Evolutionary conservation across 37 sponge, comb jelly and placozoan species (phyloP).

Genomic region (Diacarnus erythraeanus): DNA sequence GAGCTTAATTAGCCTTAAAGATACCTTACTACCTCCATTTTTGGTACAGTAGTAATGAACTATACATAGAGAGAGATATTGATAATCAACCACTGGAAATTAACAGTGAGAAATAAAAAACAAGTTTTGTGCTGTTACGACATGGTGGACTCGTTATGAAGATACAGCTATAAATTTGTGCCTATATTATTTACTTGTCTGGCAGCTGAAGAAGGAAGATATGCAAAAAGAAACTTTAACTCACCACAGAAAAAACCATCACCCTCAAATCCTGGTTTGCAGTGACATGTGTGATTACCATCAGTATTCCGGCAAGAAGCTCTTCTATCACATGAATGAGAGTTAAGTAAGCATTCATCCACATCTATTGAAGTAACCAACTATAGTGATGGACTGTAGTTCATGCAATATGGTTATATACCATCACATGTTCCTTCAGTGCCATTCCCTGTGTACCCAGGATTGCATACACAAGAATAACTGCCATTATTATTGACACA

Average conservation of each 20-base stretch:
- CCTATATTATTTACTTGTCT: too few relatives aligned
- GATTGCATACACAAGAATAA: slow-evolving; percentile 27
- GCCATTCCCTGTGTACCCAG: slow-evolving; percentile 38
- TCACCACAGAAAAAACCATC: slow-evolving; percentile 8
- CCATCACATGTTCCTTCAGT: background rate
- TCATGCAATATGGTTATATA: background rate
- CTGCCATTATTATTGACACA: slow-evolving; percentile 41
- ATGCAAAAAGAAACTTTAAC: background rate
- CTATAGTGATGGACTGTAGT: background rate
- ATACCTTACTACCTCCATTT: too few relatives aligned
- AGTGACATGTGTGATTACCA: slow-evolving; percentile 55
- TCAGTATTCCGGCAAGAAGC: slow-evolving; percentile 26
- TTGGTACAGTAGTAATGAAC: too few relatives aligned
- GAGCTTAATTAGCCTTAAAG: too few relatives aligned
- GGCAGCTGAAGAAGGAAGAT: too few relatives aligned
- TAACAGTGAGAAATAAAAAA: too few relatives aligned
- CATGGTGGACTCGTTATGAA: too few relatives aligned
- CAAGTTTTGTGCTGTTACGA: too few relatives aligned
- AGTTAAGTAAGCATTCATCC: slow-evolving; percentile 28
- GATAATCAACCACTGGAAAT: too few relatives aligned
- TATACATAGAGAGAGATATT: too few relatives aligned
- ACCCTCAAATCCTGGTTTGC: slow-evolving; percentile 26
- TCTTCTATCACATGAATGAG: slow-evolving; percentile 21
- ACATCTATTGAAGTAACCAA: slow-evolving; percentile 17
- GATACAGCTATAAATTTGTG: too few relatives aligned